These are phyloP conservation scores for Helostoma temminkii DNA, from an alignment of 2,797 vertebrate species.

Conservation along the genomic window DNA sequence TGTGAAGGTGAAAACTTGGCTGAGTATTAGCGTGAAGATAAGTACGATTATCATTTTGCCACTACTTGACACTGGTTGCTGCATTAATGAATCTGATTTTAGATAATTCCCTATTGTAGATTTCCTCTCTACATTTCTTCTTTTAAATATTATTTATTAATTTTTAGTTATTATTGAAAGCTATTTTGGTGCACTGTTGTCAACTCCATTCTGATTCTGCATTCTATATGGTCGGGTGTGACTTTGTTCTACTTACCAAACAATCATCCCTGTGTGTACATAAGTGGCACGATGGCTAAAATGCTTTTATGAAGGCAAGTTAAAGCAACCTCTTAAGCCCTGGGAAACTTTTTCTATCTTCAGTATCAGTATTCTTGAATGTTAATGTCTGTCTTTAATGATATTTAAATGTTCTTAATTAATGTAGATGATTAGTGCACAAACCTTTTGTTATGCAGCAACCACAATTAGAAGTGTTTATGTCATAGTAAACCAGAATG, in stretches of 20 bases:
- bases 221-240: no score
- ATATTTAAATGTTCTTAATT: no score
- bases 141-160: no score
- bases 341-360: slow-evolving; percentile 1
- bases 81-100: slow-evolving; percentile 33
- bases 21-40: slow-evolving; percentile 8
- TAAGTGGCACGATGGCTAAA: background rate
- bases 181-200: background rate
- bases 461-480: no score
- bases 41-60: slow-evolving; percentile 15
- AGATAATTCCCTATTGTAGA: slow-evolving; percentile 4
- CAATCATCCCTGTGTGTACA: background rate
- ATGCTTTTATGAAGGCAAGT: background rate
- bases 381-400: background rate
- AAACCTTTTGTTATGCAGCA: no score
- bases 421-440: no score
- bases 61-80: slow-evolving; percentile 16
- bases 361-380: background rate
- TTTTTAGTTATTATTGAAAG: background rate
- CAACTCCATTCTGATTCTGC: background rate
- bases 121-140: background rate
- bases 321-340: no score
- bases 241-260: slow-evolving; percentile 8
- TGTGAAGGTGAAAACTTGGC: no score
- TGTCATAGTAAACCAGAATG: no score